Percentiles rank a stretch among this genome's conserved stretches.
Conservation (phyloP, 1,140 invertebrate genomes). For the Neotoxoptera formosana region DNA sequence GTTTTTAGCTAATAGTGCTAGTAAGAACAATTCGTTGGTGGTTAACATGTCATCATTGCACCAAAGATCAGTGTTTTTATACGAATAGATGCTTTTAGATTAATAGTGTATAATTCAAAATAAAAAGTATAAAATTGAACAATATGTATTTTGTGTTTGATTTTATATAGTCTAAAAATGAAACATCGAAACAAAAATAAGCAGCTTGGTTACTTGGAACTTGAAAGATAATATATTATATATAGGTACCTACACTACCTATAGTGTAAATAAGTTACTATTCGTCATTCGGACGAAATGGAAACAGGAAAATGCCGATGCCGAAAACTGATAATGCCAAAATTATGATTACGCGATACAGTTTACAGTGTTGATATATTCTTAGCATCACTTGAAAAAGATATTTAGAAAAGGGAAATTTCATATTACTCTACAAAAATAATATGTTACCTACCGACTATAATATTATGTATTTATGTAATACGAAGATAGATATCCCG, state of each 20-base stretch:
- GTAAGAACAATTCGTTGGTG: neutral
- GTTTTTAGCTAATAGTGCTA: neutral
- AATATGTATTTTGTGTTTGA: neutral
- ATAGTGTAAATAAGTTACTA: neutral
- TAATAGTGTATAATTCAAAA: neutral
- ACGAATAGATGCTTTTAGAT: neutral
- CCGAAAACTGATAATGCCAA: slow-evolving; percentile 20
- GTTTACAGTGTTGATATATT: slow-evolving; percentile 7
- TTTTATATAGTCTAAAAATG: neutral
- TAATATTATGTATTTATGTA: no score
- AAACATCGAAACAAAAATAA: neutral
- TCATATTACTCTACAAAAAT: neutral
- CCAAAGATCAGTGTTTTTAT: neutral
- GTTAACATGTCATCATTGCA: slow-evolving; percentile 46
- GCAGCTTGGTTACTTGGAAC: neutral
- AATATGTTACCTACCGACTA: no score
- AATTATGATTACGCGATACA: slow-evolving; percentile 9
- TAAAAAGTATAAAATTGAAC: neutral
- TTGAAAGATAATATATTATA: no score
- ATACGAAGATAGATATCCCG: no score
- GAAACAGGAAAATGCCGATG: slow-evolving; percentile 25
- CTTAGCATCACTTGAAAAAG: neutral
- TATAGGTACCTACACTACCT: neutral
- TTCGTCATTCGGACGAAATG: neutral
- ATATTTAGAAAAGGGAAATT: slow-evolving; percentile 16